phyloP scores from a whole-genome alignment of 2,797 vertebrate species.

The Ceryle rudis region DNA sequence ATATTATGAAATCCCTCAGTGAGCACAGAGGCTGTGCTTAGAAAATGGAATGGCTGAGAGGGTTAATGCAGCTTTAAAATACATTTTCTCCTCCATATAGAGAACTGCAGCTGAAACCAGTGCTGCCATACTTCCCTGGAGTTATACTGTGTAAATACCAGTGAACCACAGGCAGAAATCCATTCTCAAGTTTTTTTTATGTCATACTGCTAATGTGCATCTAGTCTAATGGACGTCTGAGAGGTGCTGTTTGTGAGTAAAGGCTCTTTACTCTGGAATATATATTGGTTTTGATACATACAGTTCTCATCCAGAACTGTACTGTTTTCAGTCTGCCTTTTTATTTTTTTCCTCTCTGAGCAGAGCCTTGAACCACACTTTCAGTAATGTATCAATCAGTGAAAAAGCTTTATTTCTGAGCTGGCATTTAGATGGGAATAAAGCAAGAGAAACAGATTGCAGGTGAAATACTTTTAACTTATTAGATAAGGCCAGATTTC shows the following conservation, averaged over 20 bases:
- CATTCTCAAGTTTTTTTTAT: background rate
- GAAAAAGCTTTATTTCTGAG: background rate
- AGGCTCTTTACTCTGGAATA: background rate
- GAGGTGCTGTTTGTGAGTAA: background rate
- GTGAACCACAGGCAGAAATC: background rate
- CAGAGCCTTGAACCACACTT: background rate
- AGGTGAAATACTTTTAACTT: background rate
- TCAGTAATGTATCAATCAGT: background rate
- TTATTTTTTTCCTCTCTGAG: background rate
- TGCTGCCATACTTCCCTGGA: background rate
- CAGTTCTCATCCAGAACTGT: background rate
- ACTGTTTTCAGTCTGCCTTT: background rate
- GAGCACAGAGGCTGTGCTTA: background rate
- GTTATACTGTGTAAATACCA: background rate
- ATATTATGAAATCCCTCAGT: background rate
- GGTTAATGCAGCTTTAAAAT: background rate
- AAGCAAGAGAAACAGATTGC: background rate
- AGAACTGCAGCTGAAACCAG: background rate
- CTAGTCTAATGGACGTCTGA: background rate
- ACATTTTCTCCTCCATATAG: background rate
- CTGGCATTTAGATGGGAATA: background rate
- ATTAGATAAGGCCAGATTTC: background rate
- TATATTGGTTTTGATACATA: background rate
- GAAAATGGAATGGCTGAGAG: background rate
- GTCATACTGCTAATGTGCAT: background rate